Evolutionary conservation across 2,797 vertebrate genomes (phyloP), one percentile per base, ranked within the genome.

Genomic region (Vireo griseus): DNA sequence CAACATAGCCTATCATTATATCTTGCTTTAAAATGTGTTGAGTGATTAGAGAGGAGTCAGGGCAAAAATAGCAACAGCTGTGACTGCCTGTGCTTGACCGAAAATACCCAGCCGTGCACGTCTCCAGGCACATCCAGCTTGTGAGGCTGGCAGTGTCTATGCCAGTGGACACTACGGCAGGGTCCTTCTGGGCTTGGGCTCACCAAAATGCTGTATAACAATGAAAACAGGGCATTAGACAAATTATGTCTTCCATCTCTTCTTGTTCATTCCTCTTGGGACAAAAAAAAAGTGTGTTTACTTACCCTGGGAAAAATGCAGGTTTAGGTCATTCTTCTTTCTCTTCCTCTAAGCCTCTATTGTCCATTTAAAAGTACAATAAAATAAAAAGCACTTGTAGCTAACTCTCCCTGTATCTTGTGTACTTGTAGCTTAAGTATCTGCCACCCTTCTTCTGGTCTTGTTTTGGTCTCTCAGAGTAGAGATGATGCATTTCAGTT

Each of bases 11-110:
- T 97, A 74, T 96, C 95, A 97, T 96, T 95, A 96, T 91, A 95
- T 88, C 86, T 95, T 93, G 90, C 80, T 96, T 96, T 96, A 96
- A 96, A 96, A 96, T 33, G 94, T 96, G 96, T 96, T 95, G 96
- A 97, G 90, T 96, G 97, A 96, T 95, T 96, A 95, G 95, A 96
- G 96, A 95, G 96, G 89, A 97, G 95, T 93, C 87, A 84, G 92
- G 10, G 24, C 88, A 90, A 93, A 95, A 96, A 96, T 81, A 97
- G 94, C 86, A 94, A 59, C 88, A 93, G 88, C 80, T 47, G 11
- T 85, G 88, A 93, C 68, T 95, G 89, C n/a, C 58, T 90, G 45
- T 88, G 86, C 88, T 77, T 90, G 92, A 80, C 82, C 6, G 0
- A 93, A 96, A 95, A 95, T 67, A 90, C 76, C 68, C 82, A 90